These are phyloP conservation scores for Bos indicus DNA, from an alignment of 2,113 vertebrate species.

Conservation along the genomic window DNA sequence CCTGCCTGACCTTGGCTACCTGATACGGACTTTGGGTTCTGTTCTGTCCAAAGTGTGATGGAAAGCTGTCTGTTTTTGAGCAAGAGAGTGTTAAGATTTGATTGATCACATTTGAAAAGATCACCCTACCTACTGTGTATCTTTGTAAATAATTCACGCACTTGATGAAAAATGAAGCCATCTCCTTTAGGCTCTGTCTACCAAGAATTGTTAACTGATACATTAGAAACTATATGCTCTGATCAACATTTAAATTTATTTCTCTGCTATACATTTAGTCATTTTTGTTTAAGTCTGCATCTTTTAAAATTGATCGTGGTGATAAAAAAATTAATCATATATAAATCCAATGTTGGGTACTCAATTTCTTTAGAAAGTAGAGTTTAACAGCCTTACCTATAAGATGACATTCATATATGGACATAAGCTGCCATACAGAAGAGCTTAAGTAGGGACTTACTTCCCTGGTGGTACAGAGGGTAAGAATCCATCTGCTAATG, in stretches of 20 bases:
- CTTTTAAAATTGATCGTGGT: background rate
- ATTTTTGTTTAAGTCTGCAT: background rate
- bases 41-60: background rate
- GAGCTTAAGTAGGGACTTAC: background rate
- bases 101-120: background rate
- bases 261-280: background rate
- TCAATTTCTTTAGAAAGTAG: constrained; percentile 9
- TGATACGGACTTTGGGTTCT: background rate
- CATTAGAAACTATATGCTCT: background rate
- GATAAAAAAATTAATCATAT: background rate
- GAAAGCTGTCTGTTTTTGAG: background rate
- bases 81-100: constrained; percentile 2
- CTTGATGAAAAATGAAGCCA: background rate
- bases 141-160: background rate
- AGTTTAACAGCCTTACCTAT: background rate
- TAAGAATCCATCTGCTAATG: background rate
- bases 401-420: background rate
- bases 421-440: background rate
- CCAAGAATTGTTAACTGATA: background rate
- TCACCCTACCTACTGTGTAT: background rate
- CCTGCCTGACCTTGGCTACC: background rate
- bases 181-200: background rate
- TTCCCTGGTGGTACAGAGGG: background rate
- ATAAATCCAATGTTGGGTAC: background rate
- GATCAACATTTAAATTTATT: constrained; percentile 15